Base-by-base conservation (phyloP, 2,797 vertebrate species). In the Sylvia borin region DNA sequence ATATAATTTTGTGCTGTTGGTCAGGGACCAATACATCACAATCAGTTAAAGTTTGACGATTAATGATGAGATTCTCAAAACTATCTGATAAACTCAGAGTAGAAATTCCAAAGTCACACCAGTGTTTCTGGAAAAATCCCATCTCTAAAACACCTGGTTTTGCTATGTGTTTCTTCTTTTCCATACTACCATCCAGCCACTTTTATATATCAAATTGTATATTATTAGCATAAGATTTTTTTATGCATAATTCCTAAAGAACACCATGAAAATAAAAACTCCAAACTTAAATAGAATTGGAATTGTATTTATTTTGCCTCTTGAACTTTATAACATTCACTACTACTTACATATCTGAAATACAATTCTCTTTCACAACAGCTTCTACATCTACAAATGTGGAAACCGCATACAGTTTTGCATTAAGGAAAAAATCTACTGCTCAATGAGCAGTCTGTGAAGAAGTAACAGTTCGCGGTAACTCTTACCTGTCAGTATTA, bases 211-310 rank as follows among this genome's bases (percentile, higher is more conserved):
- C 42, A 78, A 95, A 95, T 80, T 75, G 11, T 29, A 45, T 53
- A 71, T 17, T 74, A n/a, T 11, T 26, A 70, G 32, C 32, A 24
- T 10, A 73, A 88, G 61, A 82, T 34, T 51, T 42, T 77, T 87
- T 6, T 7, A 22, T 16, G 2, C n/a, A 70, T 80, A 74, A 48
- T 48, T 87, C 60, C 45, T 90, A 65, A 60, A 78, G 53, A 90
- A 77, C 36, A 85, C 4, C 22, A 80, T 64, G 48, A 92, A 90
- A 96, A 94, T 61, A 92, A 94, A 95, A 95, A 95, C 62, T 29
- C 34, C 27, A 84, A 91, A 94, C 62, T 77, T 84, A 40, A 84
- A 85, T 60, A 7, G 62, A 91, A 93, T 31, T 45, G 26, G 14
- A 90, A 83, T 31, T 51, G 43, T 83, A 85, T 94, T 74, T 95